These are phyloP conservation scores for Donacobius atricapilla DNA, from an alignment of 2,113 vertebrate species.

Conservation along the genomic window DNA sequence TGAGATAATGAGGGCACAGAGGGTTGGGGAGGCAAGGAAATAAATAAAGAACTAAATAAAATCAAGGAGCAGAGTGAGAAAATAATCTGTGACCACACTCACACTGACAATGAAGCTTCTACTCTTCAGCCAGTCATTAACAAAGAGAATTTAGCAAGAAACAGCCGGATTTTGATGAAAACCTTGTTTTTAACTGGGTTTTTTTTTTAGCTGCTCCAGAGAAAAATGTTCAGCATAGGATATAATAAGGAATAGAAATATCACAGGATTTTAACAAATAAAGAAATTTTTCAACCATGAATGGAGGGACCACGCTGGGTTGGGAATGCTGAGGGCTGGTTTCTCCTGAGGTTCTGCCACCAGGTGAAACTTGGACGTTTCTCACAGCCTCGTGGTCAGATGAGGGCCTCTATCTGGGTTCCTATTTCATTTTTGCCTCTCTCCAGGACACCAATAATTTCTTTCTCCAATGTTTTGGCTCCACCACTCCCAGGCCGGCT, in stretches of 20 bases:
- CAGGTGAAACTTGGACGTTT: background rate
- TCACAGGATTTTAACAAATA: background rate
- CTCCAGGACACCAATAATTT: slow-evolving; percentile 43
- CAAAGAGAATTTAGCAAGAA: background rate
- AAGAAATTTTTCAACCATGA: background rate
- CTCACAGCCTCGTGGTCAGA: background rate
- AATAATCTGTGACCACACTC: background rate
- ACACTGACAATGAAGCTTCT: background rate
- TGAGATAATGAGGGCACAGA: background rate
- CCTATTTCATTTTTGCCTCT: slow-evolving; percentile 25
- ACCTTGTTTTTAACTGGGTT: background rate
- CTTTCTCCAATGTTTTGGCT: slow-evolving; percentile 61
- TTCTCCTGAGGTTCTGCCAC: background rate
- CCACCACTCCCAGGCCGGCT: slow-evolving; percentile 27
- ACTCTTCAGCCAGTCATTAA: background rate
- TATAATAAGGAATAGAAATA: background rate
- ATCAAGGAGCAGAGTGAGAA: background rate
- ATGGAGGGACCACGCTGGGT: accelerated
- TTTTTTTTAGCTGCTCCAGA: background rate
- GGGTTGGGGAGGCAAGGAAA: background rate
- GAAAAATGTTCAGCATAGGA: background rate
- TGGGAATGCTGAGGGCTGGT: accelerated
- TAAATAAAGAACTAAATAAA: background rate
- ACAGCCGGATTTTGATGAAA: background rate
- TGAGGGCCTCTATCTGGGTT: background rate